Evolutionary conservation across 2,797 vertebrate species (phyloP).

Genomic region (Enteromius mattozi): DNA sequence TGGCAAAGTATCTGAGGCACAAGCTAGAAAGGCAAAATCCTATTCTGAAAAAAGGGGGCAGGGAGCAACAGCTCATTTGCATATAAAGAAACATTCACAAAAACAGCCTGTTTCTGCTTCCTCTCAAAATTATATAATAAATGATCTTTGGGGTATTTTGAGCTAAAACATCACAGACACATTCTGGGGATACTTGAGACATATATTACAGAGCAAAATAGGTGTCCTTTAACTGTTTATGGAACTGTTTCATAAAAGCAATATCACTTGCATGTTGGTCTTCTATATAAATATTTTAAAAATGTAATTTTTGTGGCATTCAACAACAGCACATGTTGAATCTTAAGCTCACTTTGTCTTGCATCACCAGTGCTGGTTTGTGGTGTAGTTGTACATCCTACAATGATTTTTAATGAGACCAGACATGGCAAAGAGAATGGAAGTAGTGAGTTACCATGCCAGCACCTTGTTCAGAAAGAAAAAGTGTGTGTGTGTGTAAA

Average conservation of each 20-base stretch:
- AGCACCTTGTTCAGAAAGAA: not conserved
- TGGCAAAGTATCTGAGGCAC: not conserved
- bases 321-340: not conserved
- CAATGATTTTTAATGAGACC: slow-evolving; percentile 10
- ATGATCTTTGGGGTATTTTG: not conserved
- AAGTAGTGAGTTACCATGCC: not conserved
- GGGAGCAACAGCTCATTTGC: not conserved
- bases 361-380: not conserved
- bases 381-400: not conserved
- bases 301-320: not conserved
- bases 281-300: not conserved
- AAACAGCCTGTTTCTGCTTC: not conserved
- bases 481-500: not conserved
- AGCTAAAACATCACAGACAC: not conserved
- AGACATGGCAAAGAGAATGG: not conserved
- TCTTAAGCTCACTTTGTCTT: not conserved
- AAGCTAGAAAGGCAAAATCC: not conserved
- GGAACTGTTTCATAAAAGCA: not conserved
- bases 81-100: not conserved
- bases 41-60: not conserved
- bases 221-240: not conserved
- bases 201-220: not conserved
- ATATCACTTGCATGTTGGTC: not conserved
- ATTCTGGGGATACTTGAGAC: not conserved
- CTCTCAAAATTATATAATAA: too few species aligned